Conservation (phyloP, 2,113 vertebrate genomes). For the Percina caprodes region DNA sequence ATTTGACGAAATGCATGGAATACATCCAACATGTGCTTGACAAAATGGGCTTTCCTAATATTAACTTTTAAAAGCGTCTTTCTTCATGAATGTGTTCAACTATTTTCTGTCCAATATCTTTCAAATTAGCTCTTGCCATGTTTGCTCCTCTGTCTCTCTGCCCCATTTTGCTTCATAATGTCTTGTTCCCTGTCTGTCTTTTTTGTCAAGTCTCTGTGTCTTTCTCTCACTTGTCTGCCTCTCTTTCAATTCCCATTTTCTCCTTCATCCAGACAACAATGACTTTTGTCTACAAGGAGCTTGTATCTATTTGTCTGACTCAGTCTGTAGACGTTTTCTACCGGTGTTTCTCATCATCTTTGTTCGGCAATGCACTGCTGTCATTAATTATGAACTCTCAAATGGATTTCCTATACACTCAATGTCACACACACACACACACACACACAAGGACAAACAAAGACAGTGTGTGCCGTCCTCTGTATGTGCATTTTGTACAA, state of each 20-base stretch:
- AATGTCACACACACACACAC: not conserved
- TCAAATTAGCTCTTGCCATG: not conserved
- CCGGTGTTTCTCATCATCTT: slow-evolving; percentile 43
- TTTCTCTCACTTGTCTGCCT: not conserved
- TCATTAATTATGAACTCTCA: slow-evolving; percentile 58
- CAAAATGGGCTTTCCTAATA: not conserved
- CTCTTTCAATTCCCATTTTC: not conserved
- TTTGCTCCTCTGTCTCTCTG: slow-evolving; percentile 8
- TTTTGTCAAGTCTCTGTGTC: not conserved
- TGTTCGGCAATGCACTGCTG: slow-evolving; percentile 30
- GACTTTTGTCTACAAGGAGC: not conserved
- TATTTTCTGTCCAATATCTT: not conserved
- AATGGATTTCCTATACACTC: slow-evolving; percentile 51
- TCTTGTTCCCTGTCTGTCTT: not conserved
- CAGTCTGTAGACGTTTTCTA: slow-evolving; percentile 18
- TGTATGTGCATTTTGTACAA: slow-evolving; percentile 41
- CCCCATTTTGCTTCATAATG: not conserved
- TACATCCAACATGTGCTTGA: not conserved
- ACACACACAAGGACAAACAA: not conserved
- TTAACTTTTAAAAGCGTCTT: not conserved
- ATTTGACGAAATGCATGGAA: not conserved
- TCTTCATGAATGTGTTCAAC: not conserved
- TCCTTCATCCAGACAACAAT: slow-evolving; percentile 19
- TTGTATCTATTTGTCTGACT: slow-evolving; percentile 35
- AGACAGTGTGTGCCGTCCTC: slow-evolving; percentile 8